phyloP scores from a whole-genome alignment of 2,888 invertebrate species.

The Platycheirus albimanus region DNA sequence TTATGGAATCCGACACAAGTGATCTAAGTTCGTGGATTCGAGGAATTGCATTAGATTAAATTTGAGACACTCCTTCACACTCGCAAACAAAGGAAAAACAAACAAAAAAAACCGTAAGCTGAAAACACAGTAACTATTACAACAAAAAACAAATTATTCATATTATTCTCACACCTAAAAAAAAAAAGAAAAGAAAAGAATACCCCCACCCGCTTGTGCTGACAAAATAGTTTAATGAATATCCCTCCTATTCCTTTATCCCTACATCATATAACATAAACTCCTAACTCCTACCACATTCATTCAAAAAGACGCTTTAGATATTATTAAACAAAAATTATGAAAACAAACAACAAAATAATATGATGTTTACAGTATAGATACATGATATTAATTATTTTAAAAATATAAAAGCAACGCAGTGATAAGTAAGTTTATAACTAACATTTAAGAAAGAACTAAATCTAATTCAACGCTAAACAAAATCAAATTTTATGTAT shows the following conservation, averaged over 20 bases:
- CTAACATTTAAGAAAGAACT: slow-evolving; percentile 47
- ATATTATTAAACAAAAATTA: slow-evolving; percentile 41
- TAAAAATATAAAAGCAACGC: slow-evolving; percentile 64
- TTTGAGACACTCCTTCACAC: too few relatives aligned
- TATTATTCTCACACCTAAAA: slow-evolving; percentile 20
- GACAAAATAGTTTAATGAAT: neutral
- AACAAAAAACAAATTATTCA: slow-evolving; percentile 26
- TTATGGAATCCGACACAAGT: slow-evolving; percentile 89
- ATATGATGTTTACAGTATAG: slow-evolving; percentile 5
- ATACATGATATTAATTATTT: slow-evolving; percentile 17
- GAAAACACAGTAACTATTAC: slow-evolving; percentile 43
- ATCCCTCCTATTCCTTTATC: neutral
- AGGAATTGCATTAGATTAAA: slow-evolving; percentile 90
- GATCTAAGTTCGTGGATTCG: slow-evolving; percentile 95
- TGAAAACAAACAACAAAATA: slow-evolving; percentile 12
- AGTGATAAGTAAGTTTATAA: slow-evolving; percentile 71
- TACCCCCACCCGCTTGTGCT: slow-evolving; percentile 44
- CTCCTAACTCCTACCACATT: slow-evolving; percentile 22
- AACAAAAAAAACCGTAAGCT: slow-evolving; percentile 39
- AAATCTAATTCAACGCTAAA: slow-evolving; percentile 42
- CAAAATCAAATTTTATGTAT: slow-evolving; percentile 29
- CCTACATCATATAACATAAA: neutral
- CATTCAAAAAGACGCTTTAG: slow-evolving; percentile 50
- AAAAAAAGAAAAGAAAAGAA: too few relatives aligned
- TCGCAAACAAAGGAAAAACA: neutral